Evolutionary conservation across 1,140 invertebrate species (phyloP), one percentile per base, ranked within the genome.

Genomic region (Antheraea pernyi): DNA sequence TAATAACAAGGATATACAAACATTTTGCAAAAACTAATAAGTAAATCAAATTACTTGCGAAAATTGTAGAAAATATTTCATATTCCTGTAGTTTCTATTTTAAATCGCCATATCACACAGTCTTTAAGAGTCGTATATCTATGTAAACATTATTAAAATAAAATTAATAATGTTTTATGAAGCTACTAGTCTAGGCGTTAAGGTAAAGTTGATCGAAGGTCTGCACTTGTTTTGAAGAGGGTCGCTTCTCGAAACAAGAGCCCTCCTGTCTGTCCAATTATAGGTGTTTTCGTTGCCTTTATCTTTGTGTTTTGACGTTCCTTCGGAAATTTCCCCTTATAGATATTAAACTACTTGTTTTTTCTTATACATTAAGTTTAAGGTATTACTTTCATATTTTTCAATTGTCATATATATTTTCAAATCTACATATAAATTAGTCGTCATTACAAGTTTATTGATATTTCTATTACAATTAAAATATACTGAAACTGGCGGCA

Each of bases 261-360:
- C 80, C 66, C 78, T 80, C 81, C 76, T 81, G 79, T 74, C 76
- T 81, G 80, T 85, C 80, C 82, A 89, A 89, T 88, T 88, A 86
- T 85, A 85, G 76, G 83, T 82, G 74, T 84, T 88, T 85, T 83
- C 69, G 68, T 62, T 72, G 69, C 81, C 72, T 80, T 70, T 72
- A 53, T 53, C 46, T 1, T 53, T 65, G 65, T 53, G 46, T 16
- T 53, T 53, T 53, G 46, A 53, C 16, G 46, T 9, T 53, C 5
- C 46, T 53, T 53, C 16, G 46, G 46, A 53, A 11, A 53, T 53
- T 16, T 53, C 16, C 39, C 7, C 16, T 53, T n/a, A n/a, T 16
- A 53, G 10, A 53, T 53, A 13, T 53, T 13, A n/a, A 53, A 53
- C 13, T 16, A 16, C 13, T 53, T 53, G 16, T 53, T 53, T 53